A percentile compares a stretch with the other conserved stretches of the same genome.
Evolutionary conservation across 64 coral and sea anemone genomes (phyloP).

Genomic region (Pocillopora damicornis): DNA sequence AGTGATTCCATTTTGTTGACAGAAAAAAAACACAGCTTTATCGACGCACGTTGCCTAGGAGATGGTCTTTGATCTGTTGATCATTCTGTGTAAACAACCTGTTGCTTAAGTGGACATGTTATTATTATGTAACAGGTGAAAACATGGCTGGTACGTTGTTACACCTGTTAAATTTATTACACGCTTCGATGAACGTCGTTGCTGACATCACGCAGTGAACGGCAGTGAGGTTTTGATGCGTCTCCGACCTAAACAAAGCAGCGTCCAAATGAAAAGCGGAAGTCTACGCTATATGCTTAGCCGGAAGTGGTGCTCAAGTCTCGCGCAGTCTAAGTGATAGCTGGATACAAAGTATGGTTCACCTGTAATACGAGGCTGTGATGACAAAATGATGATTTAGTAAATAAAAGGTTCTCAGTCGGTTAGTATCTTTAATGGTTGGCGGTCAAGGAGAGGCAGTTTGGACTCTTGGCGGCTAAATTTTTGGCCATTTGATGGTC

Average conservation of each 20-base stretch:
- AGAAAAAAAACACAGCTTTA: too few relatives aligned
- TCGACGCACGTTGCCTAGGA: background rate
- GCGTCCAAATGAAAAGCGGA: background rate
- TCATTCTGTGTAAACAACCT: slow-evolving; percentile 4
- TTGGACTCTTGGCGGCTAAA: too few relatives aligned
- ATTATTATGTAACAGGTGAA: background rate
- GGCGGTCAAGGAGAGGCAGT: too few relatives aligned
- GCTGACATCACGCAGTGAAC: background rate
- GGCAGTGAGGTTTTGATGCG: background rate
- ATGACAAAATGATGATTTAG: too few relatives aligned
- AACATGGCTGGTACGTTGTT: slow-evolving; percentile 2
- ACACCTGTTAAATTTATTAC: slow-evolving; percentile 36
- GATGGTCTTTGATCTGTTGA: slow-evolving; percentile 39
- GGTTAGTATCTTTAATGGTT: too few relatives aligned
- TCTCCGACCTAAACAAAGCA: background rate
- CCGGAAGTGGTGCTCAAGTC: background rate
- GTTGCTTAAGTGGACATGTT: background rate
- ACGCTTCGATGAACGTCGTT: background rate
- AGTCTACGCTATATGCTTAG: background rate
- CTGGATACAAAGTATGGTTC: too few relatives aligned
- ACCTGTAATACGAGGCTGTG: too few relatives aligned
- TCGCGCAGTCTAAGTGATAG: background rate
- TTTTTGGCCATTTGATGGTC: too few relatives aligned
- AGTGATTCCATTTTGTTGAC: background rate
- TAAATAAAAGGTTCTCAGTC: too few relatives aligned